Conservation (phyloP, 2,888 invertebrate genomes). For the Odiellus spinosus region DNA sequence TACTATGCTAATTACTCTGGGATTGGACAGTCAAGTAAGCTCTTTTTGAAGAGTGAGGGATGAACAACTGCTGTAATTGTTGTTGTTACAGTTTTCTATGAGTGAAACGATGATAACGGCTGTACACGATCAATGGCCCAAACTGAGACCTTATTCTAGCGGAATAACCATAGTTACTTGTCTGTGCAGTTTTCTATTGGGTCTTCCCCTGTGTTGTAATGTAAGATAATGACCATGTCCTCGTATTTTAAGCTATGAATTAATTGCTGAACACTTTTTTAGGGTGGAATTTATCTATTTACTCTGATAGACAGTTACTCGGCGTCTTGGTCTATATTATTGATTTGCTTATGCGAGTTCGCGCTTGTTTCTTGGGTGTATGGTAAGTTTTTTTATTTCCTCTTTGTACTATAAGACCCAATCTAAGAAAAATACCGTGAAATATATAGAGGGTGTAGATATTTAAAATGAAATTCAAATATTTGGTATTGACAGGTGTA, state of each 20-base stretch:
- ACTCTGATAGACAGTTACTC: conserved; percentile 96
- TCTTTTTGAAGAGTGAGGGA: conserved; percentile 22
- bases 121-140: conserved; percentile 35
- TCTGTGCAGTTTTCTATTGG: conserved; percentile 26
- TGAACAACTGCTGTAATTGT: too few species aligned
- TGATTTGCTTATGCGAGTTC: conserved; percentile 95
- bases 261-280: conserved; percentile 21
- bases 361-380: conserved; percentile 96
- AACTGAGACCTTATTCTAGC: conserved; percentile 26
- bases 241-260: neutral
- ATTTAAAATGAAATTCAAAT: too few species aligned
- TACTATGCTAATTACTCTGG: conserved; percentile 78
- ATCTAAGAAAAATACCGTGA: neutral
- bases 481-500: too few species aligned
- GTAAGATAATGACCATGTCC: conserved; percentile 20
- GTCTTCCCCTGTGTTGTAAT: conserved; percentile 25
- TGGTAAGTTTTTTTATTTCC: conserved; percentile 37
- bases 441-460: too few species aligned
- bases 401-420: too few species aligned
- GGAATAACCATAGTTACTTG: conserved; percentile 26
- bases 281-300: conserved; percentile 99
- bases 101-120: conserved; percentile 39
- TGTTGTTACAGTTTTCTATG: conserved; percentile 31
- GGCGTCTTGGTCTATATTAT: conserved; percentile 86
- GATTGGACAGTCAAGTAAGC: conserved; percentile 66